phyloP scores from a whole-genome alignment of 2,797 vertebrate species.

The Petrocephalus sullivani region DNA sequence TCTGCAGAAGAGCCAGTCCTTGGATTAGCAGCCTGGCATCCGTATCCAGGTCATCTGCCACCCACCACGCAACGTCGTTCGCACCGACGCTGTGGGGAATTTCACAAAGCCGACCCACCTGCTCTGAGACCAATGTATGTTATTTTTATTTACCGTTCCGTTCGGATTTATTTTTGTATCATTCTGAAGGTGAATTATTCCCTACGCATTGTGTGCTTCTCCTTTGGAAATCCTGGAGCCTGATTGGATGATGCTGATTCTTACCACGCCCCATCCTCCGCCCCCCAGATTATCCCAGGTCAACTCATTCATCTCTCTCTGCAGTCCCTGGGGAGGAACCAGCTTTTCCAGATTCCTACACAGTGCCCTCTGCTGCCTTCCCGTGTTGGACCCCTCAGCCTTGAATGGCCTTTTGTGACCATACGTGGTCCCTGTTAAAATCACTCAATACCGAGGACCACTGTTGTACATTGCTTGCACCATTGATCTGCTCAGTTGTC shows the following conservation, averaged over 20 bases:
- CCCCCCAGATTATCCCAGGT: neutral
- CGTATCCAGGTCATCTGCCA: neutral
- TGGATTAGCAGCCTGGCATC: neutral
- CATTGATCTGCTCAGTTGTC: neutral
- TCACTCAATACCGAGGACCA: neutral
- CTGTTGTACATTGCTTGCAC: neutral
- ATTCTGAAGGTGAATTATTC: slow-evolving; percentile 29
- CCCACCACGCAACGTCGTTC: neutral
- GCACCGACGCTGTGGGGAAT: neutral
- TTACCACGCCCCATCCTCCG: neutral
- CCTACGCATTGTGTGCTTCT: slow-evolving; percentile 17
- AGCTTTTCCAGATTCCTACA: slow-evolving; percentile 11
- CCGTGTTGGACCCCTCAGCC: neutral
- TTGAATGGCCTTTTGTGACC: neutral
- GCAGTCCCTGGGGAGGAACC: neutral
- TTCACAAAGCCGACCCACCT: neutral
- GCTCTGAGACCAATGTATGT: slow-evolving; percentile 9
- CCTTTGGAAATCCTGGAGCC: slow-evolving; percentile 14
- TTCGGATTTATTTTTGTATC: slow-evolving; percentile 33
- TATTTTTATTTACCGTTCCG: neutral
- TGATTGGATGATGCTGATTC: slow-evolving; percentile 1
- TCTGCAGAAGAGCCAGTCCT: slow-evolving; percentile 3
- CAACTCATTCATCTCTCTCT: slow-evolving; percentile 21
- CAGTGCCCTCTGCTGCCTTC: neutral
- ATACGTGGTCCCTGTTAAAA: neutral